phyloP scores from a whole-genome alignment of 2,113 vertebrate species.

The Gopherus flavomarginatus region DNA sequence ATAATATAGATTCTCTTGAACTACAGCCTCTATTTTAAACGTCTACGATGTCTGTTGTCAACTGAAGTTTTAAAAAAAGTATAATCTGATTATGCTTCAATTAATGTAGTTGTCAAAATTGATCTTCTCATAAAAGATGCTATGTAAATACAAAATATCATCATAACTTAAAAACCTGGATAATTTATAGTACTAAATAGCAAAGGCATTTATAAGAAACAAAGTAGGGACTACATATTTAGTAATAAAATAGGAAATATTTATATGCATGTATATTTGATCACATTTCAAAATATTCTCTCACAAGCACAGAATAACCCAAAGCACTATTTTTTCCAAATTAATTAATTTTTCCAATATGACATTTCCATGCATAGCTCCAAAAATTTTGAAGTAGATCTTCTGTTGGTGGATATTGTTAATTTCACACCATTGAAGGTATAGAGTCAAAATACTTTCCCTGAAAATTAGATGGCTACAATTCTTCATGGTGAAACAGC shows the following conservation, averaged over 20 bases:
- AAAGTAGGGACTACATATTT: not conserved
- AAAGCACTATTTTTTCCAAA: not conserved
- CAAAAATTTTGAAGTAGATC: not conserved
- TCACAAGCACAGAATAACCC: not conserved
- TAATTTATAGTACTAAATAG: not conserved
- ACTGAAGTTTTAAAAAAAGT: not conserved
- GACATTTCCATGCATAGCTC: accelerated
- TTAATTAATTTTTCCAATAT: not conserved
- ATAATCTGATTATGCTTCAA: not conserved
- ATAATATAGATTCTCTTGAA: not conserved
- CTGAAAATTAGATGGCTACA: not conserved
- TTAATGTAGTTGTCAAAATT: not conserved
- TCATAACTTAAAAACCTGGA: not conserved
- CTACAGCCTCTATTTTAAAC: not conserved
- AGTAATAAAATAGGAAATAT: not conserved
- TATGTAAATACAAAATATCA: not conserved
- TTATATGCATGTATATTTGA: not conserved
- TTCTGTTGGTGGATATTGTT: not conserved
- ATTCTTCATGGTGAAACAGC: not conserved
- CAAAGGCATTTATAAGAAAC: not conserved
- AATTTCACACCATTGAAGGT: not conserved
- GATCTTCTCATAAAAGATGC: not conserved
- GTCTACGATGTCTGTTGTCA: not conserved
- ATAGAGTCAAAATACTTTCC: not conserved
- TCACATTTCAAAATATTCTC: not conserved